Conservation (phyloP, 92 coral and sea anemone species). For the Porites rus region DNA sequence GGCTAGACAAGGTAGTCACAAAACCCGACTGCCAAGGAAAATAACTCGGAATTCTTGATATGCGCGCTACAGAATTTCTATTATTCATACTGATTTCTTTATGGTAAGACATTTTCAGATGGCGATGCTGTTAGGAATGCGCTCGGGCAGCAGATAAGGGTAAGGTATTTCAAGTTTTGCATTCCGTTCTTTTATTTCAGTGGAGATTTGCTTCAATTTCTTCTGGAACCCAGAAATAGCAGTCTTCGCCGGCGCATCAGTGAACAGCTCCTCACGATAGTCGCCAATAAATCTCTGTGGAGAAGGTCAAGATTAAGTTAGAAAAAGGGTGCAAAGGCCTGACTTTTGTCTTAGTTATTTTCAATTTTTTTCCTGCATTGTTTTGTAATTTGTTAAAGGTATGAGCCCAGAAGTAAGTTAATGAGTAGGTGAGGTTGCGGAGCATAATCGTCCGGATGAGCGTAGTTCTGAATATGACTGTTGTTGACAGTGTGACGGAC, state of each 20-base stretch:
- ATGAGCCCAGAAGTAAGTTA: too few species aligned
- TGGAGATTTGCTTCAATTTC: conserved; percentile 61
- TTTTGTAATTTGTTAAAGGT: too few species aligned
- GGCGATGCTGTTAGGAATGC: conserved; percentile 65
- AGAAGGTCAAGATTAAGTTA: background rate
- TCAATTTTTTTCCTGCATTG: too few species aligned
- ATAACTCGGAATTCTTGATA: too few species aligned
- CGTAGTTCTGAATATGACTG: too few species aligned
- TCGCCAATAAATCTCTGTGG: conserved; percentile 65
- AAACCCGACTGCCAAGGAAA: too few species aligned
- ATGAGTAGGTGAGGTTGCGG: too few species aligned
- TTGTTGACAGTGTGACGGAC: too few species aligned
- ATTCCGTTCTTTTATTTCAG: conserved; percentile 54
- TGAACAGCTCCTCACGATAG: conserved; percentile 49
- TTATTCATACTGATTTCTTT: too few species aligned
- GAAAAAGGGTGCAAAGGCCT: background rate
- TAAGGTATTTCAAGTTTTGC: conserved; percentile 44
- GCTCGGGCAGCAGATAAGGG: conserved; percentile 55
- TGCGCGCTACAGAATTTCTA: too few species aligned
- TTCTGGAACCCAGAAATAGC: conserved; percentile 46
- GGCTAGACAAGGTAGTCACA: too few species aligned
- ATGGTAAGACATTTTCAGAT: conserved; percentile 15
- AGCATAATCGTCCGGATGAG: too few species aligned
- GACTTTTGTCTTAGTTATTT: background rate
- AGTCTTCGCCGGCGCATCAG: conserved; percentile 49